Percentiles rank a stretch among this genome's conserved stretches.
Conservation (phyloP, 2,797 vertebrate species). For the Alcedo atthis region DNA sequence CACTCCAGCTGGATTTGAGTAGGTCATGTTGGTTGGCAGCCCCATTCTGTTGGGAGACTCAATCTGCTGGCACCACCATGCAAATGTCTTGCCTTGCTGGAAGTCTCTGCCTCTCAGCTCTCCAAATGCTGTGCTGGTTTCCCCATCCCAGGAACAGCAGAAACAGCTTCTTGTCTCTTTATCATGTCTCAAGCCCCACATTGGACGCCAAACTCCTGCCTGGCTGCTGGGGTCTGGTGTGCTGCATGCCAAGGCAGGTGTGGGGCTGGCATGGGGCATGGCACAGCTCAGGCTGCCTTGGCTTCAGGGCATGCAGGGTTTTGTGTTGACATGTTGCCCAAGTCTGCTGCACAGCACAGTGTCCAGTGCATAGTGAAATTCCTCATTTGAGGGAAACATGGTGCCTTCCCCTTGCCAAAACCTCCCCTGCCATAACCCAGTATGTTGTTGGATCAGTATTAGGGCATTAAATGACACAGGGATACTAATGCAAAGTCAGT, state of each 20-base stretch:
- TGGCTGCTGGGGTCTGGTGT: background rate
- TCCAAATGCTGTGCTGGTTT: background rate
- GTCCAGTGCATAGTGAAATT: background rate
- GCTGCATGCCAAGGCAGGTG: accelerated
- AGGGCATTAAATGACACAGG: background rate
- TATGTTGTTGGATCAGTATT: accelerated
- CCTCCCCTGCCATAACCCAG: too few relatives aligned
- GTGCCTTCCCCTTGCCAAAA: background rate
- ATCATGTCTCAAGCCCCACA: too few relatives aligned
- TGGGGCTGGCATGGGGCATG: accelerated
- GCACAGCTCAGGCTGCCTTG: background rate
- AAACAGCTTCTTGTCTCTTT: background rate
- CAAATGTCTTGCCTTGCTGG: background rate
- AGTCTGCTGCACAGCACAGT: background rate
- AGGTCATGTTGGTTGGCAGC: background rate
- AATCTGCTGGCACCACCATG: background rate
- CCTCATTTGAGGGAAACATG: background rate
- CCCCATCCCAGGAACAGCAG: background rate
- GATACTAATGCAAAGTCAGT: background rate
- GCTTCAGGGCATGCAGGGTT: background rate
- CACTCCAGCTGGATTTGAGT: background rate
- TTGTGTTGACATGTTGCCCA: accelerated
- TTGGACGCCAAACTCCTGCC: too few relatives aligned
- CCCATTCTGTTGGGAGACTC: background rate
- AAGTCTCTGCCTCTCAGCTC: background rate